Base-by-base conservation (phyloP, 2,888 invertebrate species). In the Harpalus rufipes region DNA sequence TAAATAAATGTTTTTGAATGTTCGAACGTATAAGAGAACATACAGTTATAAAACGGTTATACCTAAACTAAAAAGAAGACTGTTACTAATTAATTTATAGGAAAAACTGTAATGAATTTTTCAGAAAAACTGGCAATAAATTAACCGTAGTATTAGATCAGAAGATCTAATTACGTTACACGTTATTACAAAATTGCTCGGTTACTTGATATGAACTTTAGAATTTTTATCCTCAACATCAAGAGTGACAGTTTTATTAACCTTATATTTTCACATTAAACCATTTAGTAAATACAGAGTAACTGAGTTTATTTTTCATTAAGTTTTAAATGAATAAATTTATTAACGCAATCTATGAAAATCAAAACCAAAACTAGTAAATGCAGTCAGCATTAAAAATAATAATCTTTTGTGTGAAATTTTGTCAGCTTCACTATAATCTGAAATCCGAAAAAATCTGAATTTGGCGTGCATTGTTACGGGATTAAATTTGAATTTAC, bases 21-120 rank as follows among this genome's bases (percentile, higher is more conserved):
- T n/a, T n/a, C 21, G 21, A 3, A 21, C 21, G 21, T 21, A 21
- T 3, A 21, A 1, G 32, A 32, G 32, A 25, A 3, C 12, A 56
- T n/a, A 56, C 56, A 12, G 56, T 56, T 56, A 56, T 56, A 56
- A 6, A 18, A 63, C 63, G 63, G 63, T 63, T 63, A 63, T 8
- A 63, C 7, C 4, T 56, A 8, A 25, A 25, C 2, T 18, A 59
- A 59, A 18, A 59, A 59, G 59, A 59, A 59, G 16, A 16, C 16
- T n/a, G 18, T 14, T 18, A 18, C 16, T 56, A 56, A 18, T 59
- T 59, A n/a, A 59, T 16, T 59, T 14, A 8, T 7, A 59, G 59
- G 59, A 59, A 59, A 59, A 59, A 18, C 59, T 59, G 14, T 14
- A 18, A 16, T 59, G 18, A 59, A 59, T 59, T 59, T 32, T 32